Percentiles rank a stretch among this genome's conserved stretches.
phyloP scores from a whole-genome alignment of 1,140 invertebrate genomes.

The Ceratina japonica region DNA sequence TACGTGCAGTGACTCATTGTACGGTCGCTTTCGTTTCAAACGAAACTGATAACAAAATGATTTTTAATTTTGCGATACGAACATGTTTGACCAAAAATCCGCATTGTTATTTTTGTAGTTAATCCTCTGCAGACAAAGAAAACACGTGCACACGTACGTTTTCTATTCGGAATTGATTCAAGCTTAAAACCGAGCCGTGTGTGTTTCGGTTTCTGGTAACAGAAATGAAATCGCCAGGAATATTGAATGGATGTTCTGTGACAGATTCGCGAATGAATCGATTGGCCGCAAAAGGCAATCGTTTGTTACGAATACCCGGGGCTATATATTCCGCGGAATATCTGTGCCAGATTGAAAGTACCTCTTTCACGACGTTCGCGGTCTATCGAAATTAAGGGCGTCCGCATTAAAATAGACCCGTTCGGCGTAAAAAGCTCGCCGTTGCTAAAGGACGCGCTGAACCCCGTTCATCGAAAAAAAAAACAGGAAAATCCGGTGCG shows the following conservation, averaged over 20 bases:
- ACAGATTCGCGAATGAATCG: conserved; percentile 23
- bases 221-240: too few species aligned
- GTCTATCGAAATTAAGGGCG: conserved; percentile 1
- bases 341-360: neutral
- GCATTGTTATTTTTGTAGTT: too few species aligned
- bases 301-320: neutral
- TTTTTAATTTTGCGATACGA: too few species aligned
- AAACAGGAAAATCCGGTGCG: too few species aligned
- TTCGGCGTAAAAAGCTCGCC: neutral
- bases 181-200: too few species aligned
- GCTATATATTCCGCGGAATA: neutral
- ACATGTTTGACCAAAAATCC: too few species aligned
- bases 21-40: neutral
- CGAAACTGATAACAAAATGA: too few species aligned
- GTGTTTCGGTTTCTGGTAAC: too few species aligned
- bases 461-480: neutral
- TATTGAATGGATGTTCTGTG: neutral
- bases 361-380: neutral
- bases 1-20: neutral
- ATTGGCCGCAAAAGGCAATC: neutral
- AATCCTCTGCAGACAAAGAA: too few species aligned
- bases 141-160: too few species aligned
- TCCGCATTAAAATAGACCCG: neutral
- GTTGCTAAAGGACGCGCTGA: conserved; percentile 1
- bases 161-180: too few species aligned